A percentile compares a stretch with the other conserved stretches of the same genome.
These are phyloP conservation scores for Aleiodes testaceus DNA, from an alignment of 2,888 invertebrate species.

Conservation along the genomic window DNA sequence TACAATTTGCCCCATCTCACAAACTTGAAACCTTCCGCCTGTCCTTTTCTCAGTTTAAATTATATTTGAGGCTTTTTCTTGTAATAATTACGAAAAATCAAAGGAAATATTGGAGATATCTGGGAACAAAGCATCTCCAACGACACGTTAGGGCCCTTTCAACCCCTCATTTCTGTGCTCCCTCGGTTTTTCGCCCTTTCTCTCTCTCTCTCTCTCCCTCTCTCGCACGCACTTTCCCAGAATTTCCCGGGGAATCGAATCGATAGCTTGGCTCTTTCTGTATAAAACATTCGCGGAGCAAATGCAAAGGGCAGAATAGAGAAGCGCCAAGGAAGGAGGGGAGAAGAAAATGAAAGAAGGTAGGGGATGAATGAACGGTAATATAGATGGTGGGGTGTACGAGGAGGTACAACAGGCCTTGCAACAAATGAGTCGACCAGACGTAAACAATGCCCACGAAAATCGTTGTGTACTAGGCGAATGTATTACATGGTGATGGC, in stretches of 20 bases:
- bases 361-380: constrained; percentile 40
- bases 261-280: constrained; percentile 45
- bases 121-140: constrained; percentile 41
- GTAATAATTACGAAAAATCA: too few relatives aligned
- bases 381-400: constrained; percentile 30
- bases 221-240: constrained; percentile 53
- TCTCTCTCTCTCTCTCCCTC: constrained; percentile 30
- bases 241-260: constrained; percentile 71
- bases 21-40: background rate
- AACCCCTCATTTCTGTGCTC: background rate
- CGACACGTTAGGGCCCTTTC: constrained; percentile 37
- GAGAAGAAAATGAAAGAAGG: constrained; percentile 40
- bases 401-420: background rate
- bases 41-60: background rate
- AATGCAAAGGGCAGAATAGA: constrained; percentile 18
- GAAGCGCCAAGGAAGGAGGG: constrained; percentile 20
- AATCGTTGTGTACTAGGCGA: constrained; percentile 10
- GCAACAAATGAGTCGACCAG: constrained; percentile 52
- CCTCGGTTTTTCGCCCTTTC: background rate
- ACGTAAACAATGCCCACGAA: constrained; percentile 61
- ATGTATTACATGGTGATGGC: constrained; percentile 30
- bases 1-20: background rate
- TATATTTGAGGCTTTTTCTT: background rate
- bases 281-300: constrained; percentile 59
- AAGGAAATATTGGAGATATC: background rate